These are phyloP conservation scores for Glossophaga mutica DNA, from an alignment of 2,797 vertebrate species.

Conservation along the genomic window DNA sequence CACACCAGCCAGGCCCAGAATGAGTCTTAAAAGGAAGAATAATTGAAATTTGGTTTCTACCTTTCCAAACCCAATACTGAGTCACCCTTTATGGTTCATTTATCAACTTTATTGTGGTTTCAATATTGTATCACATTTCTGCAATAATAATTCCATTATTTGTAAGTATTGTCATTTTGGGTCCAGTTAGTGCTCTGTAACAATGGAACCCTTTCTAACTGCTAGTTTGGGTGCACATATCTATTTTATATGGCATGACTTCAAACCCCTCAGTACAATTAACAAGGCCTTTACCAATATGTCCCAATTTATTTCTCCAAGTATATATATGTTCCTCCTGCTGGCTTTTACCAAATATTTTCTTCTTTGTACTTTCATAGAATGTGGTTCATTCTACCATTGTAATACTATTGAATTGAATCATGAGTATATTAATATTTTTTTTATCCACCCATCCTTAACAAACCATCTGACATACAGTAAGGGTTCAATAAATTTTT, in stretches of 20 bases:
- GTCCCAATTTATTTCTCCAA: background rate
- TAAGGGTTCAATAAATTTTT: background rate
- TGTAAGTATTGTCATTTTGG: background rate
- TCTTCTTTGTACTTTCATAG: background rate
- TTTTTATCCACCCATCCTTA: background rate
- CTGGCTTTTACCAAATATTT: background rate
- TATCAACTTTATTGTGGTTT: constrained; percentile 21
- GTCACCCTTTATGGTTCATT: background rate
- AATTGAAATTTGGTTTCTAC: background rate
- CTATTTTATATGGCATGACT: background rate
- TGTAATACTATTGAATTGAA: background rate
- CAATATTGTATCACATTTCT: background rate
- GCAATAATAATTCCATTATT: background rate
- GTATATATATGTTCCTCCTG: background rate
- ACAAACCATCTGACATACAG: background rate
- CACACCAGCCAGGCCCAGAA: too few relatives aligned
- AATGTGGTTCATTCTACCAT: background rate
- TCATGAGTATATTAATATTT: background rate
- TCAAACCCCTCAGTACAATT: background rate
- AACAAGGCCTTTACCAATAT: background rate
- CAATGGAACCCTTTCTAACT: background rate
- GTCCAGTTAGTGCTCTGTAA: background rate
- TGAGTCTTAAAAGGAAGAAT: background rate
- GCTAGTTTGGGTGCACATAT: background rate
- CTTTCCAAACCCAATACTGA: background rate